Percentiles rank a stretch among this genome's conserved stretches.
Conservation (phyloP, 2,888 invertebrate species). For the Alloscopus bannaensis region DNA sequence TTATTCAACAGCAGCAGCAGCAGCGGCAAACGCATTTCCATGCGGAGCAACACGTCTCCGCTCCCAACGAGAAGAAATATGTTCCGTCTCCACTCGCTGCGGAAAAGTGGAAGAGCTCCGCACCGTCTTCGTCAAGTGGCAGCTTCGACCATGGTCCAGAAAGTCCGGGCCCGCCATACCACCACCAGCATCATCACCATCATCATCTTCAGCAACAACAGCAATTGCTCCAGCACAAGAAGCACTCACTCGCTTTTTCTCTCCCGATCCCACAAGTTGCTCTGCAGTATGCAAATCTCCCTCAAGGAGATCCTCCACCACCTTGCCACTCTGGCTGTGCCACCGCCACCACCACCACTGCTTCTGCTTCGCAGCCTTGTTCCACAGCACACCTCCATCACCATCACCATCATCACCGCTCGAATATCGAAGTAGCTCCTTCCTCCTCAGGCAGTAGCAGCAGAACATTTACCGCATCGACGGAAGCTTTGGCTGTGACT, state of each 20-base stretch:
- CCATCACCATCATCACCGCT: neutral
- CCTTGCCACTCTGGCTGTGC: neutral
- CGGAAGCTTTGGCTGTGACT: conserved; percentile 30
- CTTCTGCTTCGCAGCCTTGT: too few relatives aligned
- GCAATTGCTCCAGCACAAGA: conserved; percentile 26
- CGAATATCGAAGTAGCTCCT: conserved; percentile 30
- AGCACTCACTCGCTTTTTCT: conserved; percentile 56
- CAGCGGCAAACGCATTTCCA: neutral
- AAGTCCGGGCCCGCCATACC: conserved; percentile 25
- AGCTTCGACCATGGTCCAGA: conserved; percentile 30
- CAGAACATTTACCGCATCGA: conserved; percentile 13
- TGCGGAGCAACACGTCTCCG: neutral
- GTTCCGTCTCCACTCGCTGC: conserved; percentile 58
- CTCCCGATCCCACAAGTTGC: conserved; percentile 67
- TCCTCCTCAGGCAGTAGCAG: conserved; percentile 3
- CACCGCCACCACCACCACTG: neutral
- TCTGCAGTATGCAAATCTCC: conserved; percentile 56
- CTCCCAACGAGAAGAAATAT: conserved; percentile 45
- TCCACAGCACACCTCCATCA: too few relatives aligned
- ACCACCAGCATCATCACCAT: conserved; percentile 33
- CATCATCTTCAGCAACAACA: conserved; percentile 27
- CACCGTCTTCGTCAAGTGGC: conserved; percentile 23
- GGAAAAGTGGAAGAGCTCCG: conserved; percentile 37
- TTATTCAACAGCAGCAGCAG: conserved; percentile 23
- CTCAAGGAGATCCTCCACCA: conserved; percentile 28